A percentile compares a stretch with the other conserved stretches of the same genome.
Conservation (phyloP, 2,888 invertebrate species). For the Tinea trinotella region DNA sequence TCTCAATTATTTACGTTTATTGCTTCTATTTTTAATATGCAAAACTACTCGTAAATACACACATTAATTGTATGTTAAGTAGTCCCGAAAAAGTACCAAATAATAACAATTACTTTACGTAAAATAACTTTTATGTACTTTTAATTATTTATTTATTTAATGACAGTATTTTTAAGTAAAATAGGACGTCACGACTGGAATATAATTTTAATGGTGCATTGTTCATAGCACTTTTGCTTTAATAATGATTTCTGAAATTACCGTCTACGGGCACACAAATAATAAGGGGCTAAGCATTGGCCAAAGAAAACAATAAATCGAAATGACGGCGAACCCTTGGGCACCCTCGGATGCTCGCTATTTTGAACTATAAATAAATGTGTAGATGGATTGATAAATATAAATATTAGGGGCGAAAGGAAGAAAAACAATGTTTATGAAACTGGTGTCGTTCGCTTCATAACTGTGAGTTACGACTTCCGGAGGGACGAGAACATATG, state of each 20-base stretch:
- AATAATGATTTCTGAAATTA: slow-evolving; percentile 36
- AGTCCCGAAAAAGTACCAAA: not conserved
- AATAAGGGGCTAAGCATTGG: slow-evolving; percentile 47
- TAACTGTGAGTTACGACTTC: slow-evolving; percentile 72
- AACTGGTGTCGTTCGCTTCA: slow-evolving; percentile 71
- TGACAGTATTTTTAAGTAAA: not conserved
- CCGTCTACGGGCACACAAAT: slow-evolving; percentile 38
- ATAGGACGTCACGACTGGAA: no score
- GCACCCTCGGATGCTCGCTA: slow-evolving; percentile 67
- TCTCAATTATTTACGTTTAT: not conserved
- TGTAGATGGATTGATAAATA: slow-evolving; percentile 73
- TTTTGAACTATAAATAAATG: slow-evolving; percentile 69
- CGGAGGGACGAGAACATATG: slow-evolving; percentile 64
- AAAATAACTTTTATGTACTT: not conserved
- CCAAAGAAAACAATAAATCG: slow-evolving; percentile 70
- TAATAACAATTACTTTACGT: not conserved
- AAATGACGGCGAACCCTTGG: slow-evolving; percentile 59
- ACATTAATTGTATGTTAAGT: not conserved
- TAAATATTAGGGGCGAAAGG: slow-evolving; percentile 72
- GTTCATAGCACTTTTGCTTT: no score
- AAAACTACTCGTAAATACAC: not conserved
- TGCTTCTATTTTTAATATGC: slow-evolving; percentile 4
- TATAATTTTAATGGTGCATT: no score
- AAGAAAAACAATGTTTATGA: slow-evolving; percentile 73
- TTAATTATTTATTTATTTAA: not conserved